Evolutionary conservation across 2,797 vertebrate species (phyloP), one percentile per base, ranked within the genome.

Genomic region (Anableps anableps): DNA sequence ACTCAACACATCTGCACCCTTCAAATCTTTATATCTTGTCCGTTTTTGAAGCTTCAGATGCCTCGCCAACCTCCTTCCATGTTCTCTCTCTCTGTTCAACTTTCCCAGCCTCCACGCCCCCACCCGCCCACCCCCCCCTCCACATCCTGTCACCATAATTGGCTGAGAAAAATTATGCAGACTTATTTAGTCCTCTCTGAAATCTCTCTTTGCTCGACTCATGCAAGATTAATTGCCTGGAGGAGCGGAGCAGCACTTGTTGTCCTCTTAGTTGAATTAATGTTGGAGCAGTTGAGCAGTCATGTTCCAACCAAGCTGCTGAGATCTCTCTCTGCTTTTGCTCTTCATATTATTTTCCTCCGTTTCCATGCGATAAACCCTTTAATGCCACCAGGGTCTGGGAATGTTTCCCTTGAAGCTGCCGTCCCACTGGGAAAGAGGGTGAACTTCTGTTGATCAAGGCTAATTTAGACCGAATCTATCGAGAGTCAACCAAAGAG

Each of bases 101-200:
- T 72, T 43, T 72, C 68, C 72, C 45, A 29, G 6, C 34, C 34
- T 74, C 50, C 62, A n/a, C 6, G 31, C 72, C 11, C 19, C 43
- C 26, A 45, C 64, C n/a, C 51, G 58, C 55, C 4, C n/a, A 19
- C 75, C 50, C 70, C 48, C 43, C 76, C 38, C 62, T 74, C 68
- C 76, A 71, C 60, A 47, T 66, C 81, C 76, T 81, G 88, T 92
- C 90, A 85, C 53, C 19, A 80, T 94, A 93, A 94, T 94, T 93
- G 92, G 86, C 80, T 90, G 78, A 55, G 82, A 90, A 81, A 87
- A 84, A 88, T 80, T 75, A 92, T 91, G 83, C 85, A 90, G 90
- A 88, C 90, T 91, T 90, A 86, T 89, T 88, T 86, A 88, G 88
- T 80, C 47, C 77, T 85, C 78, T 81, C 77, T 91, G 83, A 89